phyloP scores from a whole-genome alignment of 1,140 invertebrate species.

The Trachelipus rathkii region DNA sequence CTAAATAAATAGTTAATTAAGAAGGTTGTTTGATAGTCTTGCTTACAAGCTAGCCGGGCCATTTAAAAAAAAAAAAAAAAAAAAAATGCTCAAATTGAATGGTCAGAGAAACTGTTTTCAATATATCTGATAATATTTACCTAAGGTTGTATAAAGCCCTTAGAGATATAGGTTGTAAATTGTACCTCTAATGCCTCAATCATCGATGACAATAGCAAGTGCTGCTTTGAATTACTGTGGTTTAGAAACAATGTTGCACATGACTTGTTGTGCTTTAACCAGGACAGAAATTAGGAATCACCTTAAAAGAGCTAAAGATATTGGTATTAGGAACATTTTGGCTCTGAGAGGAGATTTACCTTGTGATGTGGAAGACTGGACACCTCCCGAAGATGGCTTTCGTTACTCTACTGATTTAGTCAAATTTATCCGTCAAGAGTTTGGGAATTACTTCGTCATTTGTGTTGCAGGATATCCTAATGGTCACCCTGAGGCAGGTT shows the following conservation, averaged over 20 bases:
- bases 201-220: no score
- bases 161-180: no score
- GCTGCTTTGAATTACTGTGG: slow-evolving; percentile 59
- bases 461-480: slow-evolving; percentile 69
- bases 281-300: slow-evolving; percentile 53
- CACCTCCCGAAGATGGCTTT: slow-evolving; percentile 55
- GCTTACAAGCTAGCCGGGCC: no score
- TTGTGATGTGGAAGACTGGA: slow-evolving; percentile 50
- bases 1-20: no score
- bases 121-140: no score
- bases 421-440: slow-evolving; percentile 58
- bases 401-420: slow-evolving; percentile 62
- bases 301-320: slow-evolving; percentile 55
- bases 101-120: no score
- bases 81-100: no score
- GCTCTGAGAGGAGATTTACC: slow-evolving; percentile 57
- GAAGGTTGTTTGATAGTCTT: no score
- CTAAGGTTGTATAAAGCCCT: no score
- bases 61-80: no score
- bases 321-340: slow-evolving; percentile 61
- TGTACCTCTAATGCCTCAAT: no score
- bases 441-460: slow-evolving; percentile 64
- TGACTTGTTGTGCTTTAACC: slow-evolving; percentile 57
- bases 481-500: slow-evolving; percentile 63
- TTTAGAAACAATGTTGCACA: slow-evolving; percentile 62